phyloP scores from a whole-genome alignment of 1,140 invertebrate species.

The Tigriopus japonicus region DNA sequence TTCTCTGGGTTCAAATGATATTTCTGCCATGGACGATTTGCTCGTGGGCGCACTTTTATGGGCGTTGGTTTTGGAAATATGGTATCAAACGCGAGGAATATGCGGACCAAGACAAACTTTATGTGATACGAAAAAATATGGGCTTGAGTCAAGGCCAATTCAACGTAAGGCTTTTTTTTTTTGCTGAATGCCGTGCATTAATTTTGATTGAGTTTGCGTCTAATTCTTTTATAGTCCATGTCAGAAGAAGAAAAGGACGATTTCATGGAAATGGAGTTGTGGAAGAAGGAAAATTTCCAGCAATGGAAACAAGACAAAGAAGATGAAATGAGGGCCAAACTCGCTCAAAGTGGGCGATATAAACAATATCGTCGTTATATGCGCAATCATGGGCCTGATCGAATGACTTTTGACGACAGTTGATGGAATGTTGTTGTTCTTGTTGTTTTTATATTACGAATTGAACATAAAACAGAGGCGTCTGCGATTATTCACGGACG shows the following conservation, averaged over 20 bases:
- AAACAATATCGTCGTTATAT: slow-evolving; percentile 58
- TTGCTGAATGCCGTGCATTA: not conserved
- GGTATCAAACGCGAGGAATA: slow-evolving; percentile 50
- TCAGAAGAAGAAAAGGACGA: slow-evolving; percentile 52
- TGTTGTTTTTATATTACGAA: too few relatives aligned
- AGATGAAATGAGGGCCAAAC: slow-evolving; percentile 54
- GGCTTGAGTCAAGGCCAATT: slow-evolving; percentile 38
- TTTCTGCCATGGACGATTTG: slow-evolving; percentile 49
- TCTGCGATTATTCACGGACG: too few relatives aligned
- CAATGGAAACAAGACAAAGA: slow-evolving; percentile 60
- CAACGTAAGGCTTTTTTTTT: slow-evolving; percentile 32
- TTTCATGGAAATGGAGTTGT: slow-evolving; percentile 51
- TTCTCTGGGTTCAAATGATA: slow-evolving; percentile 60
- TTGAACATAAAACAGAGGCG: too few relatives aligned
- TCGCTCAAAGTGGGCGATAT: slow-evolving; percentile 53
- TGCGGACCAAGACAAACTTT: slow-evolving; percentile 57
- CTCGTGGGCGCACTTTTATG: slow-evolving; percentile 49
- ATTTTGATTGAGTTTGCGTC: slow-evolving; percentile 5
- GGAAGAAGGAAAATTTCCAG: slow-evolving; percentile 56
- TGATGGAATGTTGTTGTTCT: slow-evolving; percentile 23
- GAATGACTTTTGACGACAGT: slow-evolving; percentile 60
- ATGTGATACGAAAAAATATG: slow-evolving; percentile 58
- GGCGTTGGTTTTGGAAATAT: slow-evolving; percentile 59
- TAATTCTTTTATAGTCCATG: slow-evolving; percentile 29
- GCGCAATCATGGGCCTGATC: slow-evolving; percentile 51